Evolutionary conservation across 2,888 invertebrate genomes (phyloP).

Genomic region (Apamea monoglypha): DNA sequence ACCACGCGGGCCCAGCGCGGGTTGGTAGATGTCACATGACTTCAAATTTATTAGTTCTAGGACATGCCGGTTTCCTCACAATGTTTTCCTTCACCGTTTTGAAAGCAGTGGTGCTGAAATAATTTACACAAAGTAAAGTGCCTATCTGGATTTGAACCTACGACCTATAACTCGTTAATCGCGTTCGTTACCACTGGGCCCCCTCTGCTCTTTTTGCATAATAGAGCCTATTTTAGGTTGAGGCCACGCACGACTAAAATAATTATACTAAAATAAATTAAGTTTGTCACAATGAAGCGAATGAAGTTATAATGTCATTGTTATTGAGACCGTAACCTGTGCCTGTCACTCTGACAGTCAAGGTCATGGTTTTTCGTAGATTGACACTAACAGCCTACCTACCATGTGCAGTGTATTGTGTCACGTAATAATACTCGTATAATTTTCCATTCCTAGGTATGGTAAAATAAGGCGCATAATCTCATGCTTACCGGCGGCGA

Average conservation of each 20-base stretch:
- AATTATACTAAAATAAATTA: slow-evolving; percentile 46
- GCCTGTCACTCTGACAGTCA: slow-evolving; percentile 46
- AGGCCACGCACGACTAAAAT: slow-evolving; percentile 21
- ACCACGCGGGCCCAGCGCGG: not conserved
- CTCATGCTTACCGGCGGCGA: too few relatives aligned
- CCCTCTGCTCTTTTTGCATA: not conserved
- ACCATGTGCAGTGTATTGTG: not conserved
- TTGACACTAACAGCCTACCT: slow-evolving; percentile 1
- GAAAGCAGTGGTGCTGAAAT: not conserved
- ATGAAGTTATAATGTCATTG: slow-evolving; percentile 15
- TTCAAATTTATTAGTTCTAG: not conserved
- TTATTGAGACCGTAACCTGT: slow-evolving; percentile 41
- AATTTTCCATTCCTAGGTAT: not conserved
- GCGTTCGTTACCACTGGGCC: not conserved
- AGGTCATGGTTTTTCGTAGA: slow-evolving; percentile 44
- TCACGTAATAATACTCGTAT: not conserved
- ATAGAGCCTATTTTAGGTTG: slow-evolving; percentile 18
- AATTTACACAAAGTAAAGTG: not conserved
- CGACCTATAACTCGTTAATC: not conserved
- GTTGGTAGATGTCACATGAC: not conserved
- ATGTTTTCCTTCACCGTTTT: not conserved
- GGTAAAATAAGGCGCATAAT: not conserved
- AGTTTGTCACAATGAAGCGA: slow-evolving; percentile 48
- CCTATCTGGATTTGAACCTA: not conserved
- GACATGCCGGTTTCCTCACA: not conserved